Evolutionary conservation across 92 coral and sea anemone genomes (phyloP).

Genomic region (Umimayanthus kanabou): DNA sequence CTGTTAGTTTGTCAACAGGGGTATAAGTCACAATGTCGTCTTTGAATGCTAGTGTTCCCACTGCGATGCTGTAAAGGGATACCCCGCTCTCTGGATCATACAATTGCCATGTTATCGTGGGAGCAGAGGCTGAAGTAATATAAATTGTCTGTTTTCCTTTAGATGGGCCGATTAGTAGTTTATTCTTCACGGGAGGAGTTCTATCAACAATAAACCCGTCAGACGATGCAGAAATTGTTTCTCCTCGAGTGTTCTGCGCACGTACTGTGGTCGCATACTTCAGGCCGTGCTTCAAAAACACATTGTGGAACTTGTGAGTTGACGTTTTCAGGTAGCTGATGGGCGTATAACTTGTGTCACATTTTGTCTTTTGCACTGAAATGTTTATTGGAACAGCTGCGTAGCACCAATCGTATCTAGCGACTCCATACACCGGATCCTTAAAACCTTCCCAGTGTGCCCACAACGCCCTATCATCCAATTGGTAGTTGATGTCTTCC

Average conservation of each 20-base stretch:
- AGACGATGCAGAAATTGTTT: slow-evolving; percentile 71
- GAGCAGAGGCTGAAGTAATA: slow-evolving; percentile 70
- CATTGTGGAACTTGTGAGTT: slow-evolving; percentile 79
- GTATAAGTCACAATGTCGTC: slow-evolving; percentile 60
- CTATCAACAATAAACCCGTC: slow-evolving; percentile 92
- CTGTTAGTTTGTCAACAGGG: slow-evolving; percentile 47
- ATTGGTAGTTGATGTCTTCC: slow-evolving; percentile 88
- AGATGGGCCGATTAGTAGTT: slow-evolving; percentile 67
- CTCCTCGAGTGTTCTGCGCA: slow-evolving; percentile 69
- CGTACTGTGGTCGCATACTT: slow-evolving; percentile 73
- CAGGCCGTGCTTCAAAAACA: slow-evolving; percentile 72
- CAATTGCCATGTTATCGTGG: slow-evolving; percentile 78
- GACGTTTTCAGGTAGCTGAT: slow-evolving; percentile 58
- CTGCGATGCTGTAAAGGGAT: slow-evolving; percentile 54
- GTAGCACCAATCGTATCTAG: slow-evolving; percentile 88
- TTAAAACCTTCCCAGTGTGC: slow-evolving; percentile 89
- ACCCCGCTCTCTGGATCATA: slow-evolving; percentile 76
- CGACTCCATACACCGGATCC: slow-evolving; percentile 87
- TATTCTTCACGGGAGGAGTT: slow-evolving; percentile 66
- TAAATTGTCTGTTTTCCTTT: slow-evolving; percentile 67
- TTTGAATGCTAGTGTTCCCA: slow-evolving; percentile 71
- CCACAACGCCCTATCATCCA: slow-evolving; percentile 94
- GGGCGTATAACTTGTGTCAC: slow-evolving; percentile 66
- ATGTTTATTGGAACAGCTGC: slow-evolving; percentile 55
- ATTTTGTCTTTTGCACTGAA: slow-evolving; percentile 44